Conservation (phyloP, 2,113 vertebrate genomes). For the Salvelinus fontinalis region DNA sequence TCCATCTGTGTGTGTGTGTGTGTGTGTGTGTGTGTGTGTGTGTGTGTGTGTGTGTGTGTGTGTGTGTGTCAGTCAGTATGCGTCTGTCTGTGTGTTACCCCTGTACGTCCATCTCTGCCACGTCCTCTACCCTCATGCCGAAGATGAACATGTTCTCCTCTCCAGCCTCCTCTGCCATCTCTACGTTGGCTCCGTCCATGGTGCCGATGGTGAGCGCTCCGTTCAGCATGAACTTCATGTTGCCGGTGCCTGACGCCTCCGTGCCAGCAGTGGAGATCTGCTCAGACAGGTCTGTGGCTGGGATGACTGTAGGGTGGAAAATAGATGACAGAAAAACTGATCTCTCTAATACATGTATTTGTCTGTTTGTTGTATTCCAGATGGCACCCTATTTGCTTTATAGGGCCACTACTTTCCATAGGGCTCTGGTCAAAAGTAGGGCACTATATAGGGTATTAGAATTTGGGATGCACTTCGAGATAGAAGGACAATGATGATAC, state of each 20-base stretch:
- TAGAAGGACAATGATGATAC: no score
- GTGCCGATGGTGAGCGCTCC: slow-evolving; percentile 97
- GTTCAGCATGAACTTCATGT: slow-evolving; percentile 99
- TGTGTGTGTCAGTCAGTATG: no score
- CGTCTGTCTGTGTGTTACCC: slow-evolving; percentile 71
- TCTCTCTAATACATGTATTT: not conserved
- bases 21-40: no score
- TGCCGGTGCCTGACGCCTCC: slow-evolving; percentile 93
- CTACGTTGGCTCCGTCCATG: slow-evolving; percentile 97
- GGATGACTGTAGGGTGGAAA: slow-evolving; percentile 53
- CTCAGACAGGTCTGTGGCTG: slow-evolving; percentile 92
- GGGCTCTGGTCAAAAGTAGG: no score
- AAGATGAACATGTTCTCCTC: slow-evolving; percentile 97
- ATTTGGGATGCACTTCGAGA: no score
- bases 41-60: no score
- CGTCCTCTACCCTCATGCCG: slow-evolving; percentile 91
- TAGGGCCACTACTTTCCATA: no score
- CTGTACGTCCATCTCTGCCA: slow-evolving; percentile 81
- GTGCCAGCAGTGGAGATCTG: slow-evolving; percentile 98
- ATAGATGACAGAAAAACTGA: not conserved
- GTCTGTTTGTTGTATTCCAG: no score
- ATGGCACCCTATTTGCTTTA: no score
- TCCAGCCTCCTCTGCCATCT: slow-evolving; percentile 96
- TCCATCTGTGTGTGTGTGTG: no score
- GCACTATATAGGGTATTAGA: no score